Percentiles rank a stretch among this genome's conserved stretches.
These are phyloP conservation scores for Meiosimyza platycephala DNA, from an alignment of 2,888 invertebrate species.

Conservation along the genomic window DNA sequence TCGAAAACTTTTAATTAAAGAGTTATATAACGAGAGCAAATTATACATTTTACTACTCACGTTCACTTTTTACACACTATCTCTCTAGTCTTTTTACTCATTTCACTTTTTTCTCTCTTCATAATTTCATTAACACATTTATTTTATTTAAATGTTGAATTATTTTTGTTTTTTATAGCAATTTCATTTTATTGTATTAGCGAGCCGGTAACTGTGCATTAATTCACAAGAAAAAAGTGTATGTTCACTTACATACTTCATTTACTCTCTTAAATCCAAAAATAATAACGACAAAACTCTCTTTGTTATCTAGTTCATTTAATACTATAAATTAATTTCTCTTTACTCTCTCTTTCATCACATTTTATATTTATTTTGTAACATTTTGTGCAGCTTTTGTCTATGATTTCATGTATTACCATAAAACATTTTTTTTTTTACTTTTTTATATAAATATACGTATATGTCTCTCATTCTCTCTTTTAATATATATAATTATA, in stretches of 20 bases:
- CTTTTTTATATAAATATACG: conserved; percentile 43
- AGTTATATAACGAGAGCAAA: too few relatives aligned
- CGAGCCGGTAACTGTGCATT: conserved; percentile 60
- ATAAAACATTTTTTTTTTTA: conserved; percentile 15
- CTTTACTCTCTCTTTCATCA: conserved; percentile 9
- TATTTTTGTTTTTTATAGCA: conserved; percentile 9
- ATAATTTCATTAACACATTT: conserved; percentile 4
- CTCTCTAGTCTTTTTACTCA: too few relatives aligned
- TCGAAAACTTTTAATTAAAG: too few relatives aligned
- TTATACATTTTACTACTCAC: not conserved
- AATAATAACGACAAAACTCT: not conserved
- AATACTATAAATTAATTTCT: conserved; percentile 3
- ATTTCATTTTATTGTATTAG: conserved; percentile 41
- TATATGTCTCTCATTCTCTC: conserved; percentile 20
- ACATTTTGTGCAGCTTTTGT: conserved; percentile 42
- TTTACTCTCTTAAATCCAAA: not conserved
- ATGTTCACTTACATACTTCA: conserved; percentile 23
- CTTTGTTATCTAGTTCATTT: conserved; percentile 6
- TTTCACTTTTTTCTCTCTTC: not conserved
- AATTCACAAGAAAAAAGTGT: conserved; percentile 39
- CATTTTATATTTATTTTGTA: conserved; percentile 29
- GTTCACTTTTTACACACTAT: not conserved
- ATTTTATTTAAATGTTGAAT: conserved; percentile 16
- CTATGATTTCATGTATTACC: conserved; percentile 43
- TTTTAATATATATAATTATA: conserved; percentile 43